Evolutionary conservation across 2,113 vertebrate genomes (phyloP), one percentile per base, ranked within the genome.

Genomic region (Percopsis transmontana): DNA sequence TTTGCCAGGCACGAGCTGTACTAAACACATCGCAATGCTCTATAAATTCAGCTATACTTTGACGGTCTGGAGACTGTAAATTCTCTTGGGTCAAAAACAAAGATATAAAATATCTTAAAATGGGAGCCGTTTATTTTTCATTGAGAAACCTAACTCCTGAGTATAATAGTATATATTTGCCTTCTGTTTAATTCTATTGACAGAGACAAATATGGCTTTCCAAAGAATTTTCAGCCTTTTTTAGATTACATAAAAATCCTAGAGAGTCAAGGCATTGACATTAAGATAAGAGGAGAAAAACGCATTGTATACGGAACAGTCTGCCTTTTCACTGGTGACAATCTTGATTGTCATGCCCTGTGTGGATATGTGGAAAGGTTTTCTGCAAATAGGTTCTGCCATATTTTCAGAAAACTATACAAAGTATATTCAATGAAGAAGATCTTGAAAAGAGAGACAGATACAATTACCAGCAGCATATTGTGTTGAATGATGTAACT

Each of bases 1-100:
- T 73, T 78, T 23, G 14, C 27, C 47, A 9, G 24, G 11, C 57
- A 68, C 16, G 8, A 18, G 45, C 67, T 71, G 27, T 62, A 54
- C 42, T 57, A 18, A 3, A 72, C 23, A 33, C 47, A 14, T 50
- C 75, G 64, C 6, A 1, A 39, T 23, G 23, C 48, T 9, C 15
- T 61, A 54, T 56, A 73, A 61, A 68, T 69, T 12, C 45, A 53
- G 24, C 11, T 64, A 11, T 71, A 57, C 53, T 71, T 60, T 59
- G 65, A 56, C 39, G 65, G 50, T 24, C 13, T 59, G 20, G 58
- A 68, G 58, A 71, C 20, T 8, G 59, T 47, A 5, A 70, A 62
- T 48, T 47, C 54, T 20, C 39, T 48, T 16, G 52, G 41, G 7
- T 58, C 42, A 45, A 66, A 66, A 51, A 63, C 64, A 11, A 47